Evolutionary conservation across 1,140 invertebrate species (phyloP).

Genomic region (Formica exsecta): DNA sequence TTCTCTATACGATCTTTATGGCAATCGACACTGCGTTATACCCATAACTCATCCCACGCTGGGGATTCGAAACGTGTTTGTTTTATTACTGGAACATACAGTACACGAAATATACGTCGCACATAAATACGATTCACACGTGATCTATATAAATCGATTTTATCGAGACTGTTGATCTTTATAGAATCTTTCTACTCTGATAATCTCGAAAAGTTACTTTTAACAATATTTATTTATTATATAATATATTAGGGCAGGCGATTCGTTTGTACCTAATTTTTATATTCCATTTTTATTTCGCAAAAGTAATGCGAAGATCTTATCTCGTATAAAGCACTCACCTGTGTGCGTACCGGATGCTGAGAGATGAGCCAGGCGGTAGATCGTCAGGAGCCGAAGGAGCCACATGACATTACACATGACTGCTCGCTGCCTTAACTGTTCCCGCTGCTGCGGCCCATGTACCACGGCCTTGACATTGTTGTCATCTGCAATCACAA

Average conservation of each 20-base stretch:
- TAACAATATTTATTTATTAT: background rate
- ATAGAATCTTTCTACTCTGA: too few species aligned
- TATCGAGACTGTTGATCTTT: background rate
- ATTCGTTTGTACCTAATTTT: background rate
- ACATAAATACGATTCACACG: slow-evolving; percentile 39
- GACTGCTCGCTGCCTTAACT: slow-evolving; percentile 83
- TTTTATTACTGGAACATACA: slow-evolving; percentile 38
- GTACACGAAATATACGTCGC: background rate
- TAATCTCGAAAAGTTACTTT: background rate
- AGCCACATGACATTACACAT: slow-evolving; percentile 86
- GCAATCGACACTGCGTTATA: slow-evolving; percentile 23
- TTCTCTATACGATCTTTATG: slow-evolving; percentile 65
- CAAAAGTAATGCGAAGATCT: background rate
- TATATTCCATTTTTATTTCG: background rate
- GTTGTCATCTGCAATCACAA: slow-evolving; percentile 81
- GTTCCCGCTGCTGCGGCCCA: slow-evolving; percentile 80
- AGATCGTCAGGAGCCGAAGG: slow-evolving; percentile 83
- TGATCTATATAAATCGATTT: slow-evolving; percentile 44
- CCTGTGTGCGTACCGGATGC: slow-evolving; percentile 81
- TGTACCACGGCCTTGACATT: slow-evolving; percentile 77
- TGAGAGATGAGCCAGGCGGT: slow-evolving; percentile 83
- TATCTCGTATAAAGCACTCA: slow-evolving; percentile 65
- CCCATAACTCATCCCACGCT: slow-evolving; percentile 50
- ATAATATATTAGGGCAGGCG: too few species aligned
- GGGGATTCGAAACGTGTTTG: slow-evolving; percentile 32